A percentile compares a stretch with the other conserved stretches of the same genome.
phyloP scores from a whole-genome alignment of 2,797 vertebrate species.

The Acipenser ruthenus region DNA sequence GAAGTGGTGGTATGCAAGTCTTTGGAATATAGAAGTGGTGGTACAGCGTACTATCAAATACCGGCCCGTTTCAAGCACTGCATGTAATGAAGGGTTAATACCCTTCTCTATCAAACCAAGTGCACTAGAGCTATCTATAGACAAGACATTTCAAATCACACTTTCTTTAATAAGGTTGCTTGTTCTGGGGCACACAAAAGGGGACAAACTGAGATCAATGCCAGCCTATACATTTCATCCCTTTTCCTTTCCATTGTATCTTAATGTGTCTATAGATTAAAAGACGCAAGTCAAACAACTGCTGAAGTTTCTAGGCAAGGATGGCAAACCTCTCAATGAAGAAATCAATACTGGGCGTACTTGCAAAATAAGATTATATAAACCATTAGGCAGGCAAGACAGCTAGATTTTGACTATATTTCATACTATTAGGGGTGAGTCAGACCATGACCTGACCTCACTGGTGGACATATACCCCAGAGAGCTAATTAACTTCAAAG shows the following conservation, averaged over 20 bases:
- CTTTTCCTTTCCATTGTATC: neutral
- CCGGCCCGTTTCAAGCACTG: too few relatives aligned
- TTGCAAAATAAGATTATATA: constrained; percentile 27
- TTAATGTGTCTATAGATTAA: neutral
- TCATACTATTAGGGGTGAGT: neutral
- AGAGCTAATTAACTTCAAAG: too few relatives aligned
- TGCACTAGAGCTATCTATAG: neutral
- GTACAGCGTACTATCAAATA: too few relatives aligned
- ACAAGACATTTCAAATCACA: neutral
- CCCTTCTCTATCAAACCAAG: neutral
- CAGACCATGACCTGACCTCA: neutral
- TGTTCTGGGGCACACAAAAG: too few relatives aligned
- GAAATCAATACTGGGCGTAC: neutral
- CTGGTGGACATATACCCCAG: neutral
- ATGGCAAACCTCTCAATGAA: too few relatives aligned
- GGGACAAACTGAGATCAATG: too few relatives aligned
- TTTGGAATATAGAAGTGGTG: too few relatives aligned
- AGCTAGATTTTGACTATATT: neutral
- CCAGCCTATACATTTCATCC: neutral
- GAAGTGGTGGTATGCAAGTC: too few relatives aligned
- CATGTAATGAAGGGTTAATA: too few relatives aligned
- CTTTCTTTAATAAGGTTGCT: too few relatives aligned
- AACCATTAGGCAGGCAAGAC: constrained; percentile 10
- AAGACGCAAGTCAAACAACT: constrained; percentile 24
- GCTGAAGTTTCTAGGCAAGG: constrained; percentile 14